Evolutionary conservation across 2,888 invertebrate genomes (phyloP), one percentile per base, ranked within the genome.

Genomic region (Glyphotaelius pellucidus): DNA sequence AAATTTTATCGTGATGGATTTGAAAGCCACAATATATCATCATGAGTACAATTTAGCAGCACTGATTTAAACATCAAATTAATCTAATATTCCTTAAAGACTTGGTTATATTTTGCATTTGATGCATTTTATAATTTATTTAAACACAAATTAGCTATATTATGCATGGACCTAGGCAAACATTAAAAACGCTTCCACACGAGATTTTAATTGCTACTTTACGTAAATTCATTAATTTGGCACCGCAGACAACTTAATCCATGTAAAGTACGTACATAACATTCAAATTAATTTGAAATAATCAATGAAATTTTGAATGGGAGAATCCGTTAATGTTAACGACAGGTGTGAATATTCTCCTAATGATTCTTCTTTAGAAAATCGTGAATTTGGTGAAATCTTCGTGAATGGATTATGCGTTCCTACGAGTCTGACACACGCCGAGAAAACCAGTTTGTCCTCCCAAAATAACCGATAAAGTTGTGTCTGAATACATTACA

Each of bases 311-410:
- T 52, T 52, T 52, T 67, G 52, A 25, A 67, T 67, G 52, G 52
- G 52, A 25, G 19, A 25, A 67, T 67, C 52, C 52, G 52, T 67
- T 67, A 67, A 25, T 25, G 3, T 19, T 5, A 67, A 67, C 52
- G 52, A 67, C 52, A 67, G 52, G 52, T 67, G 52, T 67, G 52
- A 15, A 67, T 67, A 67, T 67, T 67, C 52, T 4, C 25, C 7
- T 83, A 86, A 86, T 30, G 31, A 42, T 15, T 42, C 42, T 86
- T 42, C 30, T 86, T 86, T 42, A 47, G 86, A 47, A 86, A 42
- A 86, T n/a, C 47, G 47, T 86, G n/a, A n/a, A 89, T 80, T 25
- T 42, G 32, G 89, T 80, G 89, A 89, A 89, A 89, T 89, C 89
- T 38, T 32, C n/a, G 31, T 52, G 67, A 88, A 79, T 88, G 52